Conservation (phyloP, 2,888 invertebrate species). For the Cephus nigrinus region DNA sequence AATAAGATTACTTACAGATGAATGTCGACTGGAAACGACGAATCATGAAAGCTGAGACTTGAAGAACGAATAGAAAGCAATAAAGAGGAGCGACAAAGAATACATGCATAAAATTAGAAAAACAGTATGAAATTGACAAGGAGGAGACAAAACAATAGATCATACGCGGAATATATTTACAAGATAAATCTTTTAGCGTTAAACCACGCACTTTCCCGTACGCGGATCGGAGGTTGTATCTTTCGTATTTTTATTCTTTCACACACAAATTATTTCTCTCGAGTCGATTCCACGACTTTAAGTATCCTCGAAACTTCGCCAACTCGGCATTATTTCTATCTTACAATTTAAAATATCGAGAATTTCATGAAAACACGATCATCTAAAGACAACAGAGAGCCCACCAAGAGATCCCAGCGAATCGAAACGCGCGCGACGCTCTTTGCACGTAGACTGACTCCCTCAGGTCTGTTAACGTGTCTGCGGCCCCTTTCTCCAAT, state of each 20-base stretch:
- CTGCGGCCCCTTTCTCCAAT: not conserved
- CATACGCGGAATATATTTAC: no score
- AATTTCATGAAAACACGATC: not conserved
- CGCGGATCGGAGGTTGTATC: not conserved
- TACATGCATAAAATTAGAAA: not conserved
- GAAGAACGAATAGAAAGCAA: not conserved
- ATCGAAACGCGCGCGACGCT: slow-evolving; percentile 32
- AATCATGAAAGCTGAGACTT: not conserved
- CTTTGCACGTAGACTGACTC: slow-evolving; percentile 37
- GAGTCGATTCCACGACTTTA: not conserved
- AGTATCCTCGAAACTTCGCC: not conserved
- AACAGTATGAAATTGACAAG: not conserved
- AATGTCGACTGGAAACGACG: not conserved
- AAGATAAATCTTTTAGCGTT: no score
- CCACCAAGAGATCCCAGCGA: not conserved
- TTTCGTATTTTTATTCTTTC: not conserved
- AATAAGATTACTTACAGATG: not conserved
- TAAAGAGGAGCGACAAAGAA: not conserved
- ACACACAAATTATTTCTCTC: not conserved
- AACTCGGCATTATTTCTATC: not conserved
- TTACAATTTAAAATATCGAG: not conserved
- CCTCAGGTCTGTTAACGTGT: slow-evolving; percentile 5
- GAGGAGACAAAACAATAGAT: no score
- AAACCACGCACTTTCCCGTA: not conserved
- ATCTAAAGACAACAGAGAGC: not conserved